Conservation (phyloP, 2,888 invertebrate genomes). For the Yponomeuta malinellus region DNA sequence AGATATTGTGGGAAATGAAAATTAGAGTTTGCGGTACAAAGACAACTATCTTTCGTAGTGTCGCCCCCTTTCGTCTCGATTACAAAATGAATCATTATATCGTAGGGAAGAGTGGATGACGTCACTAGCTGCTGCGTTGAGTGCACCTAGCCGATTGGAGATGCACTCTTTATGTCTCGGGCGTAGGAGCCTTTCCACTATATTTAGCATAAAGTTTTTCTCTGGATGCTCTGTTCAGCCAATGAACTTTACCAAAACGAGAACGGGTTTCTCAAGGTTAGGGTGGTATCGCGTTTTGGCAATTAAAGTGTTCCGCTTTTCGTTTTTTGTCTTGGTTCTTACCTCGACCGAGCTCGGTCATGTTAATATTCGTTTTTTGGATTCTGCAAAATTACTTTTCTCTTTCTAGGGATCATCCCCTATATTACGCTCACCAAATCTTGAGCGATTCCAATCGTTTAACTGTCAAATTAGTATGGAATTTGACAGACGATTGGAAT, state of each 20-base stretch:
- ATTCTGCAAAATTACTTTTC: background rate
- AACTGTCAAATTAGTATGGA: too few species aligned
- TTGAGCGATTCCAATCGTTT: too few species aligned
- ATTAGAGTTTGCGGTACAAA: too few species aligned
- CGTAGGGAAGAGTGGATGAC: too few species aligned
- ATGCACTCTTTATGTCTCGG: background rate
- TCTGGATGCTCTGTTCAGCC: conserved; percentile 28
- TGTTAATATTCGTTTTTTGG: background rate
- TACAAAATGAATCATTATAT: too few species aligned
- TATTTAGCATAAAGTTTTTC: conserved; percentile 12
- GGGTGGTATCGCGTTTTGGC: conserved; percentile 25
- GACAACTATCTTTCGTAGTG: too few species aligned
- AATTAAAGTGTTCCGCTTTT: conserved; percentile 11
- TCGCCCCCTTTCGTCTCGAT: too few species aligned
- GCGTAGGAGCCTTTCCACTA: background rate
- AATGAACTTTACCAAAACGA: conserved; percentile 59
- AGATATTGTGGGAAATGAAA: too few species aligned
- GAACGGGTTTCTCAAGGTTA: conserved; percentile 55
- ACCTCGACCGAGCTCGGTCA: background rate
- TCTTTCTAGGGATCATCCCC: conserved; percentile 14
- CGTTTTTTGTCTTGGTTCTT: conserved; percentile 9
- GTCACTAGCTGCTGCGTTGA: conserved; percentile 3
- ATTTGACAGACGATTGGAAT: too few species aligned
- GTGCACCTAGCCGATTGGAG: background rate
- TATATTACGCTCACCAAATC: too few species aligned